Percentiles rank a stretch among this genome's conserved stretches.
Evolutionary conservation across 2,888 invertebrate genomes (phyloP).

Genomic region (Phania funesta): DNA sequence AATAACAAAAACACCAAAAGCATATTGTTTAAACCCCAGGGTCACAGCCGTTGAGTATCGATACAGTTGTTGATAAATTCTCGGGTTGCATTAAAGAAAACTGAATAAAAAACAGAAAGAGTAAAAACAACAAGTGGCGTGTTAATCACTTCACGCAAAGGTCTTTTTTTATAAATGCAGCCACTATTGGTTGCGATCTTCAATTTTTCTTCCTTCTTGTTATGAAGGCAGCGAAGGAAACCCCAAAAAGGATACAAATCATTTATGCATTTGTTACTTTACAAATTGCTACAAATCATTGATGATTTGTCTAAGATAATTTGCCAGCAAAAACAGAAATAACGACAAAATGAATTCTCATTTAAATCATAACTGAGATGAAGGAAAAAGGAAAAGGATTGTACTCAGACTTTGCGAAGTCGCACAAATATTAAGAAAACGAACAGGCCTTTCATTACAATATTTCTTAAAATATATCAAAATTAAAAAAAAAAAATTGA

Average conservation of each 20-base stretch:
- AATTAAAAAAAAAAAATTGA: too few species aligned
- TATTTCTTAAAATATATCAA: too few species aligned
- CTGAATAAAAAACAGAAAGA: constrained; percentile 11
- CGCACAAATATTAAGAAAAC: background rate
- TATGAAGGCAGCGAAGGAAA: background rate
- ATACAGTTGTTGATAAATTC: constrained; percentile 65
- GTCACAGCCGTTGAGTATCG: constrained; percentile 57
- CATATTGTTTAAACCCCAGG: constrained; percentile 58
- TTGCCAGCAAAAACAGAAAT: constrained; percentile 22
- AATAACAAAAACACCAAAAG: constrained; percentile 24
- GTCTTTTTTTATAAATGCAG: constrained; percentile 38
- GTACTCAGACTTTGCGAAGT: background rate
- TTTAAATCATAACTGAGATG: constrained; percentile 59
- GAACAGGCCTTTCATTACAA: too few species aligned
- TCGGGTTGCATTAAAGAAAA: constrained; percentile 35
- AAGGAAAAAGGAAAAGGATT: background rate
- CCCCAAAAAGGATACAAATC: constrained; percentile 46
- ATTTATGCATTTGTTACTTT: constrained; percentile 63
- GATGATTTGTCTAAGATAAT: constrained; percentile 66
- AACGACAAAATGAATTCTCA: constrained; percentile 44
- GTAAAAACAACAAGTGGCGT: constrained; percentile 68
- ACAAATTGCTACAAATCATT: constrained; percentile 69
- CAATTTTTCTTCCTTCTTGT: constrained; percentile 20
- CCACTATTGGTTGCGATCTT: constrained; percentile 38
- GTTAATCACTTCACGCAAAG: constrained; percentile 68